phyloP scores from a whole-genome alignment of 2,888 invertebrate genomes.

The Ectobius pallidus region DNA sequence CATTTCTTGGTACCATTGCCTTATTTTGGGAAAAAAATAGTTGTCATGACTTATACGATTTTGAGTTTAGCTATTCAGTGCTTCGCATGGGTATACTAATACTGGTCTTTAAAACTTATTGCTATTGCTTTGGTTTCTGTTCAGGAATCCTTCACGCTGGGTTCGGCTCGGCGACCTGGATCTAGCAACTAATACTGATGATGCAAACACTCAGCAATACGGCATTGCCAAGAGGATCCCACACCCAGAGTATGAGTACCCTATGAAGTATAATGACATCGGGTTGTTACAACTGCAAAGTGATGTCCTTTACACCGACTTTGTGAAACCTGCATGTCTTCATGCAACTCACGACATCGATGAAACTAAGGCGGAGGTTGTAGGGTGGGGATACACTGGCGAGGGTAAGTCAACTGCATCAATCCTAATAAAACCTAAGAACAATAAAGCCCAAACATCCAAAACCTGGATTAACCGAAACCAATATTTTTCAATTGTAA shows the following conservation, averaged over 20 bases:
- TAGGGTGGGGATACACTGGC: slow-evolving; percentile 14
- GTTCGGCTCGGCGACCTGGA: neutral
- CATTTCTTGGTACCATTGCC: too few relatives aligned
- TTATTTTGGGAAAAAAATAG: too few relatives aligned
- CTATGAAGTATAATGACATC: slow-evolving; percentile 9
- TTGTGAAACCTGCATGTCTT: slow-evolving; percentile 16
- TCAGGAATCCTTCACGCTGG: too few relatives aligned
- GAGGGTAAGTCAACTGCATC: neutral
- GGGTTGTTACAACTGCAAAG: neutral
- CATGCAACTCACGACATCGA: neutral
- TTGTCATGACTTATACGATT: too few relatives aligned
- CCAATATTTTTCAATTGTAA: too few relatives aligned
- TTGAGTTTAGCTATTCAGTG: too few relatives aligned
- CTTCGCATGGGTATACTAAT: too few relatives aligned
- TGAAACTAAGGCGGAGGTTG: neutral
- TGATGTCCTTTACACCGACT: neutral
- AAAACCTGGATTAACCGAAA: too few relatives aligned
- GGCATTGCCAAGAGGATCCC: neutral
- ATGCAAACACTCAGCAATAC: neutral
- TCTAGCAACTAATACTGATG: neutral
- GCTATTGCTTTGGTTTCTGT: too few relatives aligned
- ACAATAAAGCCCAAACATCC: too few relatives aligned
- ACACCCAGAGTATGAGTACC: slow-evolving; percentile 2
- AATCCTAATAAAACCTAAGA: too few relatives aligned
- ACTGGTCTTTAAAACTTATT: too few relatives aligned